Base-by-base conservation (phyloP, 2,797 vertebrate genomes). In the Erithacus rubecula region DNA sequence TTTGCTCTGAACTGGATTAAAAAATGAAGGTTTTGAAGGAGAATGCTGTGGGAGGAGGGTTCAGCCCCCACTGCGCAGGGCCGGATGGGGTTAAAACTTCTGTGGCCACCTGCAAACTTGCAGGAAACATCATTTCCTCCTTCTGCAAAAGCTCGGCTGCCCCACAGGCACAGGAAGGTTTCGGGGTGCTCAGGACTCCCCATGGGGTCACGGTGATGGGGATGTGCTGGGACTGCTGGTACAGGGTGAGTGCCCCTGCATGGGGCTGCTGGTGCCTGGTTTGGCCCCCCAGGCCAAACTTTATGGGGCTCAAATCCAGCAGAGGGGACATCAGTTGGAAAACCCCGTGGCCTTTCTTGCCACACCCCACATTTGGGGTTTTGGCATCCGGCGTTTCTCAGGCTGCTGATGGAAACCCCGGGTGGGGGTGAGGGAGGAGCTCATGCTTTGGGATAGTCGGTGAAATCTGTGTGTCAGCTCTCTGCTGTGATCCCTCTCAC, bases 51-150 rank as follows among this genome's bases (percentile, higher is more conserved):
- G 44, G n/a, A 36, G 17, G 26, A 55, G 43, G 44, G 47, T n/a
- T 86, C 27, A 36, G 32, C 29, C 23, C 10, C 10, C 3, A 6
- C 23, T 13, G 6, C 4, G 13, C 27, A 43, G 70, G 83, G 91
- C 83, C 11, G 29, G 87, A 97, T 87, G 89, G 97, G 95, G 94
- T 97, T 97, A 95, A 96, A 76, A 62, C 24, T 13, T 46, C 49
- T 41, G 55, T 7, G n/a, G 68, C 71, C 3, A 41, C 83, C 52
- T 72, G 15, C 68, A 86, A 87, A 89, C 89, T 94, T 72, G 87
- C 96, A 95, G 97, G 96, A 97, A 97, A 77, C 51, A 63, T 56
- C 64, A 13, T 77, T 98, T 98, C 97, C 97, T 97, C 89, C 78
- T 87, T 80, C 75, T 94, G 93, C 95, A 64, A 65, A 64, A 78